Percentiles rank a stretch among this genome's conserved stretches.
These are phyloP conservation scores for Drosophila meridionalis DNA, from an alignment of 2,888 invertebrate genomes.

Conservation along the genomic window DNA sequence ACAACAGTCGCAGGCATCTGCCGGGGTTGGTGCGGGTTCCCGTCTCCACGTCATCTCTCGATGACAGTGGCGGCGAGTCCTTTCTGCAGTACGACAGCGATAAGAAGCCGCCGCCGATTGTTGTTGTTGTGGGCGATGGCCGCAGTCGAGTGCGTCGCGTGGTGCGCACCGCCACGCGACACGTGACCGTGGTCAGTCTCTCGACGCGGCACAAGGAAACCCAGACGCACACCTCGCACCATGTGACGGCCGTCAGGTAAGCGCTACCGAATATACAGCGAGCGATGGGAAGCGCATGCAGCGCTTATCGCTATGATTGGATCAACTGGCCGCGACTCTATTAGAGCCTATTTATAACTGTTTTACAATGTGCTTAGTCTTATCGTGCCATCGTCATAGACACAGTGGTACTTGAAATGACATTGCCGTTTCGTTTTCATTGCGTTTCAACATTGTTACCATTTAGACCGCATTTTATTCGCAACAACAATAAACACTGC, in stretches of 20 bases:
- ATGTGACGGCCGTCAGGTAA: constrained; percentile 86
- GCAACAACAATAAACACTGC: background rate
- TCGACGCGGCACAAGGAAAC: constrained; percentile 85
- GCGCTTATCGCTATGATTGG: constrained; percentile 38
- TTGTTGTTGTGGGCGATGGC: constrained; percentile 85
- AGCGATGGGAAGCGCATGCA: constrained; percentile 5
- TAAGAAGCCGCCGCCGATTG: constrained; percentile 84
- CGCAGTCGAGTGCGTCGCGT: constrained; percentile 85
- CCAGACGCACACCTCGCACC: constrained; percentile 85
- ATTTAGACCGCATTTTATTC: background rate
- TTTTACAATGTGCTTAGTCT: constrained; percentile 10
- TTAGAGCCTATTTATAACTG: constrained; percentile 17
- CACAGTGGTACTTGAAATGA: constrained; percentile 17
- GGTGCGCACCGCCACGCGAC: constrained; percentile 84
- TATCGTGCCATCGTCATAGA: constrained; percentile 7
- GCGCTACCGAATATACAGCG: constrained; percentile 34
- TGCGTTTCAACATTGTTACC: background rate
- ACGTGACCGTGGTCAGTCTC: constrained; percentile 85
- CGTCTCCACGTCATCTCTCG: constrained; percentile 19
- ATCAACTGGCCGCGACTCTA: constrained; percentile 4
- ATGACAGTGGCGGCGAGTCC: constrained; percentile 73
- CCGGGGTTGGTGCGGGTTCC: constrained; percentile 31
- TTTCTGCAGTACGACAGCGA: constrained; percentile 84
- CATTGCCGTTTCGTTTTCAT: background rate
- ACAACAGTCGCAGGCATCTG: constrained; percentile 62